Conservation (phyloP, 2,888 invertebrate genomes). For the Acanthoscelides obtectus region DNA sequence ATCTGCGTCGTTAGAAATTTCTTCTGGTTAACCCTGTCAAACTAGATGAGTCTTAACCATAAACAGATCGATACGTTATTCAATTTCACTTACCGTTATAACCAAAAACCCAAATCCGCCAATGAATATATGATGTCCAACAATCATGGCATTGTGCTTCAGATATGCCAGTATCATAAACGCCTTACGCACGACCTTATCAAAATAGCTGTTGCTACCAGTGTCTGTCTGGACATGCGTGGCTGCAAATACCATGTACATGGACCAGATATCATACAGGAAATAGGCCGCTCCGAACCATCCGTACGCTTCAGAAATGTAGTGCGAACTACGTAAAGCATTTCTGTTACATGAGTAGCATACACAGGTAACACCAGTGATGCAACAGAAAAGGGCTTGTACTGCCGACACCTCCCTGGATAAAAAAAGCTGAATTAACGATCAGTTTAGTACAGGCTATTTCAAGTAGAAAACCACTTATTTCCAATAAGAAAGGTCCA, state of each 20-base stretch:
- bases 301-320: constrained; percentile 70
- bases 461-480: no score
- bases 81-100: constrained; percentile 59
- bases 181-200: not conserved
- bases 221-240: constrained; percentile 13
- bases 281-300: constrained; percentile 78
- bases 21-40: not conserved
- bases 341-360: constrained; percentile 64
- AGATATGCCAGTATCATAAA: constrained; percentile 33
- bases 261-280: constrained; percentile 76
- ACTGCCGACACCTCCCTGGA: constrained; percentile 66
- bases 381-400: constrained; percentile 63
- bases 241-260: constrained; percentile 63
- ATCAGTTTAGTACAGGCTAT: no score
- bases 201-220: not conserved
- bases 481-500: no score
- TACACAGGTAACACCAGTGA: constrained; percentile 63
- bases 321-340: constrained; percentile 64
- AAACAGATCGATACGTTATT: not conserved
- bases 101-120: constrained; percentile 70
- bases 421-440: not conserved
- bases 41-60: not conserved
- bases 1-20: not conserved
- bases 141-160: constrained; percentile 63
- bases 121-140: constrained; percentile 70